Evolutionary conservation across 2,797 vertebrate genomes (phyloP), one percentile per base, ranked within the genome.

Genomic region (Oryzias dopingdopingensis): DNA sequence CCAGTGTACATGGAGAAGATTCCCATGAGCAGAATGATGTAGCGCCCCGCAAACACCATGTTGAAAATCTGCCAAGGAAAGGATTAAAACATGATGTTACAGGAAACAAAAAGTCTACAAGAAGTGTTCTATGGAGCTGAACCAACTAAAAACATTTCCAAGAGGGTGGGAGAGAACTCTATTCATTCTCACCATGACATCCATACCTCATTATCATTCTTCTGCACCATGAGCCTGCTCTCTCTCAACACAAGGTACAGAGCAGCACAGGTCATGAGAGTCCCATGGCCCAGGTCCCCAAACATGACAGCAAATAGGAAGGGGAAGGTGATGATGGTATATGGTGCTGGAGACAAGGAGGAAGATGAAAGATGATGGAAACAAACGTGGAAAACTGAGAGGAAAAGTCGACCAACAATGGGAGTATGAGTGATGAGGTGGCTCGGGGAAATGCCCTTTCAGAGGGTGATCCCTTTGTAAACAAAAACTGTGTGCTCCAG

Each of bases 241-340:
- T 99, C 97, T 68, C 95, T 89, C 66, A 97, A 22, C 54, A 99
- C 96, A 83, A 99, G 94, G 93, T 96, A 98, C 42, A 98, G 86
- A 49, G 95, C 97, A 37, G 94, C 94, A 43, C 94, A 92, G 26
- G 95, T 96, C 95, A 99, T 95, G 81, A 99, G 90, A 64, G 88
- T 63, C 37, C 97, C 97, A 1, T 99, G 97, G 70, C 97, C 97
- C 71, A 98, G 81, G 83, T 99, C 97, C 3, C 97, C 97, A 70
- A 99, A 99, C 97, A 99, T 99, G 74, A 99, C 96, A 37, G 97
- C 97, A 62, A 98, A 99, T 6, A 99, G 92, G 88, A 99, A 99
- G 0, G 97, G 97, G 86, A 99, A 99, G 60, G 97, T 99, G 84
- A 99, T 97, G 85, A 99, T 96, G 20, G 96, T 99, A 57, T 97